Base-by-base conservation (phyloP, 2,888 invertebrate genomes). In the Rhagophthalmus giganteus region DNA sequence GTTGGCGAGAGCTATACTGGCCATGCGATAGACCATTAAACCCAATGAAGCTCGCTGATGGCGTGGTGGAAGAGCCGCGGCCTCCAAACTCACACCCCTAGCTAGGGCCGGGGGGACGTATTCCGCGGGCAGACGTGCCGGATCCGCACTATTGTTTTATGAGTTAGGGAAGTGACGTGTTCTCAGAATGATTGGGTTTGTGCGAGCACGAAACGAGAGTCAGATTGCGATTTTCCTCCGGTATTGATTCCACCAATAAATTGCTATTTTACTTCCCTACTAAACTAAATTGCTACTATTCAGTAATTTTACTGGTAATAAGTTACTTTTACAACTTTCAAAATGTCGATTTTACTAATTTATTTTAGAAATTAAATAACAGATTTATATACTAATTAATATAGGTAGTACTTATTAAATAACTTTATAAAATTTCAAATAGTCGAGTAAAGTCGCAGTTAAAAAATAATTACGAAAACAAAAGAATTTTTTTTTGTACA, bases 111-210 rank as follows among this genome's bases (percentile, higher is more conserved):
- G n/a, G n/a, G 50, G 45, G 38, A 47, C 46, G 39, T 55, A 54
- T 53, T 52, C 58, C 61, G 47, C 46, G 40, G 49, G 49, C 60
- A 64, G 61, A 69, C 69, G 67, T 68, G 69, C 65, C 61, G 65
- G 65, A 66, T 66, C 67, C 63, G 58, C 63, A 63, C 61, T 61
- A 65, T 65, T 68, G 67, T 67, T 65, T 67, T 68, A 67, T 63
- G 67, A 67, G 66, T 66, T 63, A 59, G 65, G 65, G 62, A 62
- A 63, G 63, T 66, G 65, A 65, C 63, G 66, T 64, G 63, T 64
- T 60, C 59, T 56, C 58, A 53, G 57, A 64, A 61, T 57, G 62
- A 62, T 63, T 56, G 58, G 60, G 58, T 59, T 55, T 54, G 55
- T 51, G 50, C 53, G 39, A 56, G 59, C 60, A 57, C 58, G 60